Conservation (phyloP, 1,140 invertebrate genomes). For the Atopsyche davidsoni region DNA sequence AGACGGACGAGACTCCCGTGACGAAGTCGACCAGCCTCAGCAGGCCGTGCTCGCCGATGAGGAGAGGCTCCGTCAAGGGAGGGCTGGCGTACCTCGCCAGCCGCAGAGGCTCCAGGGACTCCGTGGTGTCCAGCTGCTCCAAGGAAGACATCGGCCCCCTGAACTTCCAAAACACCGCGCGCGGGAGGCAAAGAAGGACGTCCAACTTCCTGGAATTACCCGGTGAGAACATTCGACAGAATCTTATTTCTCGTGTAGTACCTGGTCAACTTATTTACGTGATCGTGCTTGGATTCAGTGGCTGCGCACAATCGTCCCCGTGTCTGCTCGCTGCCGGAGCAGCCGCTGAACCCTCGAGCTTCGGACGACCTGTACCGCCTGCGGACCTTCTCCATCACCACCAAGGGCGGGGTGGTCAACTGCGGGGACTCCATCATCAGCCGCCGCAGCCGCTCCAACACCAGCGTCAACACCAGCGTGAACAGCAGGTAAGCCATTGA, state of each 20-base stretch:
- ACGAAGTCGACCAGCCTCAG: slow-evolving; percentile 57
- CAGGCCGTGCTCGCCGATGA: slow-evolving; percentile 51
- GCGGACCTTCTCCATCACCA: slow-evolving; percentile 82
- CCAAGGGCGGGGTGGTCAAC: slow-evolving; percentile 79
- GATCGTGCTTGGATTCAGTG: slow-evolving; percentile 50
- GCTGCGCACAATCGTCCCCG: slow-evolving; percentile 74
- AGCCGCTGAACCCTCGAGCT: slow-evolving; percentile 72
- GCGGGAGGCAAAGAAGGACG: slow-evolving; percentile 67
- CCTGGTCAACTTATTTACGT: too few species aligned
- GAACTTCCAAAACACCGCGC: slow-evolving; percentile 67
- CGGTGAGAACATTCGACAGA: slow-evolving; percentile 47
- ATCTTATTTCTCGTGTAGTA: neutral
- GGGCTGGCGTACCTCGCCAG: slow-evolving; percentile 70
- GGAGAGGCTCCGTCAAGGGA: slow-evolving; percentile 58
- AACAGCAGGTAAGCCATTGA: slow-evolving; percentile 62
- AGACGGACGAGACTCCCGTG: slow-evolving; percentile 53
- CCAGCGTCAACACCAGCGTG: slow-evolving; percentile 72
- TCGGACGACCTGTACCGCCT: slow-evolving; percentile 80
- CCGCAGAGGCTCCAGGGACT: slow-evolving; percentile 62
- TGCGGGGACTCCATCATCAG: slow-evolving; percentile 84
- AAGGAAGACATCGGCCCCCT: slow-evolving; percentile 73
- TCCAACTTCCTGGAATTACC: slow-evolving; percentile 84
- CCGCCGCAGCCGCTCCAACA: slow-evolving; percentile 70
- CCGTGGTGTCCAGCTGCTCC: slow-evolving; percentile 53
- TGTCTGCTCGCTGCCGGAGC: slow-evolving; percentile 77